These are phyloP conservation scores for Tipula helvola DNA, from an alignment of 2,888 invertebrate genomes.

Conservation along the genomic window DNA sequence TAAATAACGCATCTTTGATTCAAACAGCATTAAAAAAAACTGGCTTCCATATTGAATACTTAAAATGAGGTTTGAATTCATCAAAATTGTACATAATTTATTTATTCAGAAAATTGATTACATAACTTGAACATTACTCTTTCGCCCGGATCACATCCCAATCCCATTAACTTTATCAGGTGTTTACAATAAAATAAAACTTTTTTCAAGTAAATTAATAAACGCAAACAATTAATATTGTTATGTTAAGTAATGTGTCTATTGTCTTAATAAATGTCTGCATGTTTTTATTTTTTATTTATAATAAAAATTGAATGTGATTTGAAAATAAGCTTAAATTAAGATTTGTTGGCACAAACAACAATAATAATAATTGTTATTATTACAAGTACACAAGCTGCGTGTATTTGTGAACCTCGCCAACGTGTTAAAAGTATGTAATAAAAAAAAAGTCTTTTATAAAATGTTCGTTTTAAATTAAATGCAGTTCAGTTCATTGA, in stretches of 20 bases:
- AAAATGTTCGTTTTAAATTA: background rate
- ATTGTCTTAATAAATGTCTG: background rate
- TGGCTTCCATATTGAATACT: background rate
- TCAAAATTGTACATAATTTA: too few relatives aligned
- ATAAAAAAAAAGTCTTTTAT: background rate
- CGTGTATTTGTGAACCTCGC: background rate
- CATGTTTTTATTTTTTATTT: background rate
- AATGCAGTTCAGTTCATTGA: background rate
- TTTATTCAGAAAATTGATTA: background rate
- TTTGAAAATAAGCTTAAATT: background rate
- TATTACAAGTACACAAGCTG: background rate
- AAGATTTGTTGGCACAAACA: background rate
- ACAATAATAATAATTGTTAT: background rate
- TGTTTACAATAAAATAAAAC: background rate
- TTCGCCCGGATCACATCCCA: background rate
- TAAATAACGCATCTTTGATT: background rate
- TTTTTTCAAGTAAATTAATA: background rate
- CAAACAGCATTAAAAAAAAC: background rate
- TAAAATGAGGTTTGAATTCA: background rate
- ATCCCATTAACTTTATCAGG: background rate
- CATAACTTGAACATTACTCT: background rate
- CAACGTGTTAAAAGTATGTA: background rate
- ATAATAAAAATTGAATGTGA: background rate
- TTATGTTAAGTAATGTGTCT: background rate
- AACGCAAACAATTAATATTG: background rate